Percentiles rank a stretch among this genome's conserved stretches.
These are phyloP conservation scores for Psylliodes chrysocephalus DNA, from an alignment of 2,888 invertebrate species.

Conservation along the genomic window DNA sequence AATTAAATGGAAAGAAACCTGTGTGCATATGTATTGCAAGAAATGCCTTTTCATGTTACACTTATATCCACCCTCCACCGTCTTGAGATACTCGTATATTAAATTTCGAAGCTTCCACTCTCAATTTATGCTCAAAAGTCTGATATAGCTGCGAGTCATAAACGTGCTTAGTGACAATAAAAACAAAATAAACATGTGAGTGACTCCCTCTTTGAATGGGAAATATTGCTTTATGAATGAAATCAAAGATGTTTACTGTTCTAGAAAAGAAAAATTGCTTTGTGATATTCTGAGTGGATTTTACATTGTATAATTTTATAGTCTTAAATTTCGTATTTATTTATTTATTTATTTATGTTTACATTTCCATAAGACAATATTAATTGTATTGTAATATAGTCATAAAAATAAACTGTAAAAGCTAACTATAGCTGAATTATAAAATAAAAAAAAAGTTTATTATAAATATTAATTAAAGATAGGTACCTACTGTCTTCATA, in stretches of 20 bases:
- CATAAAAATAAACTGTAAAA: too few relatives aligned
- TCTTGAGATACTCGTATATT: constrained; percentile 23
- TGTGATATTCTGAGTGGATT: background rate
- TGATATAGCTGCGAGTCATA: constrained; percentile 29
- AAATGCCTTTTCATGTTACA: constrained; percentile 21
- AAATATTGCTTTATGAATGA: constrained; percentile 15
- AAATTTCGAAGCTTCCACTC: constrained; percentile 29
- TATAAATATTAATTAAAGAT: too few relatives aligned
- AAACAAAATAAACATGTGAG: constrained; percentile 27
- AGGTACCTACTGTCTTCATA: too few relatives aligned
- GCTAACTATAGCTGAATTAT: too few relatives aligned
- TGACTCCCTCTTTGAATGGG: constrained; percentile 14
- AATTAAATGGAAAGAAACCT: background rate
- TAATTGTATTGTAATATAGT: too few relatives aligned
- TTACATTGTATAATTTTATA: constrained; percentile 11
- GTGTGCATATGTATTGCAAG: background rate
- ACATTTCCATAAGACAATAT: too few relatives aligned
- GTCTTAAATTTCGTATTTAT: too few relatives aligned
- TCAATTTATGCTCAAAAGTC: constrained; percentile 26
- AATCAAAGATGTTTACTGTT: constrained; percentile 23
- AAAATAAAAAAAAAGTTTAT: too few relatives aligned
- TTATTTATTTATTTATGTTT: too few relatives aligned
- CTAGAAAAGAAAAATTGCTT: constrained; percentile 3
- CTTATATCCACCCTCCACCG: background rate
- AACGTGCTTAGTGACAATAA: constrained; percentile 24